Base-by-base conservation (phyloP, 2,797 vertebrate genomes). In the Bufotes viridis region DNA sequence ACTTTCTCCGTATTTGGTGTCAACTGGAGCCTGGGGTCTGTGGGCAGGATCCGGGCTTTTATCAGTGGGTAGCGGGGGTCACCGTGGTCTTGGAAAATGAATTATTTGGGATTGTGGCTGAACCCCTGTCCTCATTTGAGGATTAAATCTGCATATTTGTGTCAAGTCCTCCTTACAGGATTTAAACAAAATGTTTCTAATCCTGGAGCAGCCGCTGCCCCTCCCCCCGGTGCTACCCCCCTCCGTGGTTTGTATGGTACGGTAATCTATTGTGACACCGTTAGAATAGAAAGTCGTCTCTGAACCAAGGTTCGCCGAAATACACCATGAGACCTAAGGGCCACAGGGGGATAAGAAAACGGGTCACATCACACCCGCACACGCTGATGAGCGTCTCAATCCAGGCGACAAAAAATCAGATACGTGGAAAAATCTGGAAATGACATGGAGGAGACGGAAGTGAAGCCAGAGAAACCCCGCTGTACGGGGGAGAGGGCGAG, bases 131-230 rank as follows among this genome's bases (percentile, higher is more conserved):
- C 9, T 26, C 17, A 18, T 34, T 13, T 51, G 29, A 63, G 58
- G 34, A 87, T 87, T 82, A 87, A 7, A 87, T 82, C 86, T 82
- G 69, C 22, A 82, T 55, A 87, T 87, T 82, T 82, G 58, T 82
- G 80, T 87, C 80, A 87, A 78, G 72, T 82, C 80, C 80, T 76
- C 67, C 58, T 82, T 87, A 87, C 69, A 72, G 80, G 70, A 82
- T 87, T 82, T 87, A 82, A 82, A 65, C 42, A 76, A 82, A 87
- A 82, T 76, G 69, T 82, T 76, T 58, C 57, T 87, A 87, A 87
- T 87, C 86, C 86, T 34, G 14, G 15, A 69, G 70, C 69, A 82
- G 80, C 79, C 20, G 17, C 42, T 9, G 29, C 86, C 53, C 78
- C 42, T 13, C 18, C 29, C 55, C 67, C 22, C 1, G 3, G 0